Base-by-base conservation (phyloP, 2,888 invertebrate genomes). In the Trilocha varians region DNA sequence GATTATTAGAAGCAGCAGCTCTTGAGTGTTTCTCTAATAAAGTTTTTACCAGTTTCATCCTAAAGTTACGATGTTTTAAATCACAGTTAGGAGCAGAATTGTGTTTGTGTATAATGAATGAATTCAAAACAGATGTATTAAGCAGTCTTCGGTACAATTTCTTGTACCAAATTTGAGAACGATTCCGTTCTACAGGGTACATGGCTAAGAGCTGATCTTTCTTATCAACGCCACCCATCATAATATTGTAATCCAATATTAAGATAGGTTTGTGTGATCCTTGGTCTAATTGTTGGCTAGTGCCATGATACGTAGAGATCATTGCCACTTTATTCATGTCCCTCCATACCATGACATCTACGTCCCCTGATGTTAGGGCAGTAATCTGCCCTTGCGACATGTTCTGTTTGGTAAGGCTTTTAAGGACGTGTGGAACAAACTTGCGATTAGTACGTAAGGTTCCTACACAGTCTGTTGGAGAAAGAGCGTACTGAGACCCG, bases 311-410 rank as follows among this genome's bases (percentile, higher is more conserved):
- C 8, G 56, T 55, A 2, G 53, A 49, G 41, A 57, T 52, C 52
- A 57, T 49, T 36, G 50, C 45, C 33, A 53, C 53, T 13, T 58
- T 11, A 32, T 57, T 60, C 15, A 54, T 36, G 46, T 64, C 48
- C 53, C 62, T 39, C 55, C 74, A 52, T 67, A 74, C 38, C 68
- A 76, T 49, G 60, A 79, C 45, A 62, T 75, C 48, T 44, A 65
- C 53, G 41, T 64, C 62, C 36, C 48, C 34, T 42, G 38, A 40
- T 36, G 53, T 53, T 13, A 17, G 43, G 0, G 39, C 41, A 38
- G 48, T 34, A 34, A 51, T 39, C 36, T 51, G 50, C 14, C 50
- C 50, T 8, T 36, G 42, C 40, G 47, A 43, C 16, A 53, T 16
- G 5, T 53, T 47, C 13, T 42, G 32, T 35, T 52, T 50, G 5